These are phyloP conservation scores for Streptopelia turtur DNA, from an alignment of 2,797 vertebrate species.

Conservation along the genomic window DNA sequence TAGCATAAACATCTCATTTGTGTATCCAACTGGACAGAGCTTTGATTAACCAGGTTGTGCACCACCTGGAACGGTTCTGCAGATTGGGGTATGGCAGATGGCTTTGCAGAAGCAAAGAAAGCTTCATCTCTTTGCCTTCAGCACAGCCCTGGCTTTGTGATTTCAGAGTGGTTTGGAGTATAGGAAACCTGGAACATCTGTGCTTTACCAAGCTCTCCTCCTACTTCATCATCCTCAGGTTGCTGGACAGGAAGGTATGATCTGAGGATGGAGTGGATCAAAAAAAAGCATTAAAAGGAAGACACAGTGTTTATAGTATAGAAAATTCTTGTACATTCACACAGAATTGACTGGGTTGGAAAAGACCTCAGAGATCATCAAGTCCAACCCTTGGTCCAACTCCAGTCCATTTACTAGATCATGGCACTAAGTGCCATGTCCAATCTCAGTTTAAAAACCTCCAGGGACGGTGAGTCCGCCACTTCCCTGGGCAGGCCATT, in stretches of 20 bases:
- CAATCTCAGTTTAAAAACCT: too few relatives aligned
- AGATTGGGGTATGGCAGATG: constrained; percentile 19
- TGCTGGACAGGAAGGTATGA: neutral
- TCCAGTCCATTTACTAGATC: too few relatives aligned
- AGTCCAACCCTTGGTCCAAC: too few relatives aligned
- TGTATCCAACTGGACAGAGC: neutral
- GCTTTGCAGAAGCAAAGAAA: neutral
- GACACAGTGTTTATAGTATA: neutral
- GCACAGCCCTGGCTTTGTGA: neutral
- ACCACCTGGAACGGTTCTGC: constrained; percentile 12
- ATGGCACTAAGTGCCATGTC: too few relatives aligned
- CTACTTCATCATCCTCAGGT: neutral
- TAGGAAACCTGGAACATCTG: neutral
- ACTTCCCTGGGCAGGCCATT: too few relatives aligned
- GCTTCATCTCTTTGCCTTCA: neutral
- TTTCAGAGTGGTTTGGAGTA: neutral
- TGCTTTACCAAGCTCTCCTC: neutral
- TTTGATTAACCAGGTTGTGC: neutral
- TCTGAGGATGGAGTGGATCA: neutral
- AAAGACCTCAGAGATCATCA: too few relatives aligned
- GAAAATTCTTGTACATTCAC: neutral
- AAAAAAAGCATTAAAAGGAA: neutral
- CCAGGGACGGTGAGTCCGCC: too few relatives aligned
- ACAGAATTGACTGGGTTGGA: too few relatives aligned
- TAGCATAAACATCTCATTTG: constrained; percentile 29